Evolutionary conservation across 2,888 invertebrate species (phyloP).

Genomic region (Palloptera scutellata): DNA sequence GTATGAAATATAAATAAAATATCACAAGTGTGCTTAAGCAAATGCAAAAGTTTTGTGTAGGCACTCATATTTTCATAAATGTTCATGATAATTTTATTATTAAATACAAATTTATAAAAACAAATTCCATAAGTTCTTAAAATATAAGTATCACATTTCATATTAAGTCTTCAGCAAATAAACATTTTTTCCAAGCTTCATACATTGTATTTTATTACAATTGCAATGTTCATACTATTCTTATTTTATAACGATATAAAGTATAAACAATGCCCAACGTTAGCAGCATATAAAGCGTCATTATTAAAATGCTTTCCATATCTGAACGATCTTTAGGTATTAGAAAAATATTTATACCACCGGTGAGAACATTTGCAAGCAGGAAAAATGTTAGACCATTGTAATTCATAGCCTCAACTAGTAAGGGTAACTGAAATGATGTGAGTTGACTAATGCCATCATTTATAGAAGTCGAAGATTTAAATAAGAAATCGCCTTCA

Average conservation of each 20-base stretch:
- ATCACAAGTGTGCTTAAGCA: too few relatives aligned
- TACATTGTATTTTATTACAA: too few relatives aligned
- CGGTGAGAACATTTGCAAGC: constrained; percentile 83
- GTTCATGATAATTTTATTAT: too few relatives aligned
- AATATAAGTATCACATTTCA: too few relatives aligned
- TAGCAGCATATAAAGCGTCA: constrained; percentile 69
- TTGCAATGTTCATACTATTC: constrained; percentile 50
- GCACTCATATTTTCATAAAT: too few relatives aligned
- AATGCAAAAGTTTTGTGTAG: too few relatives aligned
- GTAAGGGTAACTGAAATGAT: constrained; percentile 64
- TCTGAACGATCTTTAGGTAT: constrained; percentile 68
- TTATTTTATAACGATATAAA: constrained; percentile 46
- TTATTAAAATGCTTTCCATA: constrained; percentile 66
- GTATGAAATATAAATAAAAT: too few relatives aligned
- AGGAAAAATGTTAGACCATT: constrained; percentile 88
- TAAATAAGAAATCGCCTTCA: constrained; percentile 14
- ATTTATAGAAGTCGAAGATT: neutral
- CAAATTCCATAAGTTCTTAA: too few relatives aligned
- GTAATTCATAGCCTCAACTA: constrained; percentile 77
- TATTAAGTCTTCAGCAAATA: too few relatives aligned
- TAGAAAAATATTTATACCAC: constrained; percentile 78
- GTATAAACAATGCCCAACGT: constrained; percentile 46
- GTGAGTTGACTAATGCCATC: constrained; percentile 6
- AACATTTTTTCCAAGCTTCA: too few relatives aligned
- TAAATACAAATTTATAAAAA: too few relatives aligned